Base-by-base conservation (phyloP, 2,797 vertebrate species). In the Oryzias dopingdopingensis region DNA sequence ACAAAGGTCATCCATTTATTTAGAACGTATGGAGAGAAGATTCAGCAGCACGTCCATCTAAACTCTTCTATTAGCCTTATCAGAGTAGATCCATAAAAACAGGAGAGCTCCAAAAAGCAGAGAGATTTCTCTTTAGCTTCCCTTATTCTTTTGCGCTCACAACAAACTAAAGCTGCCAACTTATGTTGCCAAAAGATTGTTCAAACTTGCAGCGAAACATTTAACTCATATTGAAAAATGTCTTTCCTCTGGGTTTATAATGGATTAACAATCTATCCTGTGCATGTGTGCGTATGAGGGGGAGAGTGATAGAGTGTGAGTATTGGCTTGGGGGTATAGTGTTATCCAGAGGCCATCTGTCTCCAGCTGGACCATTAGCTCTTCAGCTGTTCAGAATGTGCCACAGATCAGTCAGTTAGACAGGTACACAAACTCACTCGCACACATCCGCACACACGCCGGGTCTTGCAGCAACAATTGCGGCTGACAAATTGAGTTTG, bases 301-400 rank as follows among this genome's bases (percentile, higher is more conserved):
- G 29, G 65, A 77, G 78, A 70, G 77, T 75, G 85, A 81, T 76
- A 84, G 75, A 86, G 85, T 86, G 85, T 81, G 84, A 83, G 82
- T 83, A 83, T 88, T 88, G 86, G 88, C 87, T 86, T 79, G 81
- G 84, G 87, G 89, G 86, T 88, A 85, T 87, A 85, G 87, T 88
- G 88, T 89, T 90, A 90, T 90, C 82, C 86, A 85, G 87, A 89
- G 86, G 88, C 90, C 89, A 92, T 91, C 91, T 90, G 90, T 89
- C 89, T 91, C 89, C 87, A 90, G 86, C 89, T 90, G 90, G 87
- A 90, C 89, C 89, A 90, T 91, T 91, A 90, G 86, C 83, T 91
- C 86, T 88, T 90, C 90, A 91, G 90, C 90, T 92, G 89, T 90
- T 90, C 82, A 82, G 78, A 88, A 87, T 87, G 88, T 86, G 85